Evolutionary conservation across 2,888 invertebrate species (phyloP), one percentile per base, ranked within the genome.

Genomic region (Aphidius colemani): DNA sequence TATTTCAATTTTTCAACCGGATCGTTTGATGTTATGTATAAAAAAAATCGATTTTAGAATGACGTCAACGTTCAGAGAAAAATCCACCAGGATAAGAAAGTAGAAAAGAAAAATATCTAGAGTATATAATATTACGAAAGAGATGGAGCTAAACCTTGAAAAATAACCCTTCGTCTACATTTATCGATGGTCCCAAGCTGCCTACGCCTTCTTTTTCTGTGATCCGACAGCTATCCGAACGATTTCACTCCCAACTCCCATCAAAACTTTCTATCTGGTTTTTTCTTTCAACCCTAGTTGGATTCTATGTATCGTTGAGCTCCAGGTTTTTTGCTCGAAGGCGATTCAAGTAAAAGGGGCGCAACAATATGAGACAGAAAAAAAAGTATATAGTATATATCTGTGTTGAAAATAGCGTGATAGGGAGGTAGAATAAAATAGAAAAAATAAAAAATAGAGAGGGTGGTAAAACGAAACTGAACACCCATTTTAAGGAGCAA

Each of bases 381-480:
- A 44, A 43, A 13, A 13, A 43, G 7, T 39, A 40, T 51, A 30
- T 51, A 51, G 18, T 51, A 30, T 51, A 51, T 51, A 51, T 51
- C 9, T 57, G 55, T 55, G 43, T 49, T 10, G 55, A 46, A 39
- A 50, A 50, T 18, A 57, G 45, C 53, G 61, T 59, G 30, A 44
- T 57, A 51, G 40, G n/a, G 45, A 53, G 11, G 46, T 41, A 30
- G 48, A 60, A 53, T n/a, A n/a, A n/a, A n/a, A n/a, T n/a, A n/a
- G n/a, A 40, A 61, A 63, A 62, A 46, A 59, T 62, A 60, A 63
- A 61, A 61, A 61, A 66, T 67, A 66, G 58, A 65, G 48, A 75
- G 75, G 76, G 77, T 78, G 71, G 77, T 79, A 77, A 77, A 78
- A 79, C 79, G 77, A 79, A 79, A 79, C 77, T 75, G 70, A 74